Conservation (phyloP, 2,797 vertebrate genomes). For the Psittacula derbiana region DNA sequence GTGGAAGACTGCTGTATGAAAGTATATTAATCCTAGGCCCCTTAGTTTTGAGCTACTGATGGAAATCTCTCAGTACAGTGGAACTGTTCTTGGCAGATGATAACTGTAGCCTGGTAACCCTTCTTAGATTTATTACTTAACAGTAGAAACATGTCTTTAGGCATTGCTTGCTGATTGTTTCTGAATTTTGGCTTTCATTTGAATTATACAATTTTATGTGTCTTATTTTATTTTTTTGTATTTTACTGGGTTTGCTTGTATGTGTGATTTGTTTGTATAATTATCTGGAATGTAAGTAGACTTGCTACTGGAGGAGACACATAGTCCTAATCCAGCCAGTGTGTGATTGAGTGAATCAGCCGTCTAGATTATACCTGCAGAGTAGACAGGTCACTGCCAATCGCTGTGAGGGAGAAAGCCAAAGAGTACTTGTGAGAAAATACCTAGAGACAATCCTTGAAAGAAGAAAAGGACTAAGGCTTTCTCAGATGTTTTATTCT, state of each 20-base stretch:
- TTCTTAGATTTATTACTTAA: background rate
- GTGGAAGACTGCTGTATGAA: background rate
- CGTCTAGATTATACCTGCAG: slow-evolving; percentile 14
- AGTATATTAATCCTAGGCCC: background rate
- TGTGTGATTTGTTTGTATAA: slow-evolving; percentile 30
- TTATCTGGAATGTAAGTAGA: background rate
- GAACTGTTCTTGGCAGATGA: background rate
- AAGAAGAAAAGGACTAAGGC: background rate
- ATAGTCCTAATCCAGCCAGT: background rate
- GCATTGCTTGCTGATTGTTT: background rate
- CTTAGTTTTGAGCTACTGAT: background rate
- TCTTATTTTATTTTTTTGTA: background rate
- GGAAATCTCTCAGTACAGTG: background rate
- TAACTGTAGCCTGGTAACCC: background rate
- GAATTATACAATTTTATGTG: background rate
- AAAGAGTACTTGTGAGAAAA: slow-evolving; percentile 14
- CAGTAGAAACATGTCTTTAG: background rate
- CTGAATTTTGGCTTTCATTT: background rate
- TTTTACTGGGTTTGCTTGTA: background rate
- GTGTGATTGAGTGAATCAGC: slow-evolving; percentile 48
- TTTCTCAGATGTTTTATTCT: slow-evolving; percentile 25
- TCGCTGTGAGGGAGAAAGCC: background rate
- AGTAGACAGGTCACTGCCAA: slow-evolving; percentile 23
- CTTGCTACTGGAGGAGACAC: background rate
- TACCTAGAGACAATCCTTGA: background rate